Evolutionary conservation across 2,888 invertebrate species (phyloP), one percentile per base, ranked within the genome.

Genomic region (Euzetes globulus): DNA sequence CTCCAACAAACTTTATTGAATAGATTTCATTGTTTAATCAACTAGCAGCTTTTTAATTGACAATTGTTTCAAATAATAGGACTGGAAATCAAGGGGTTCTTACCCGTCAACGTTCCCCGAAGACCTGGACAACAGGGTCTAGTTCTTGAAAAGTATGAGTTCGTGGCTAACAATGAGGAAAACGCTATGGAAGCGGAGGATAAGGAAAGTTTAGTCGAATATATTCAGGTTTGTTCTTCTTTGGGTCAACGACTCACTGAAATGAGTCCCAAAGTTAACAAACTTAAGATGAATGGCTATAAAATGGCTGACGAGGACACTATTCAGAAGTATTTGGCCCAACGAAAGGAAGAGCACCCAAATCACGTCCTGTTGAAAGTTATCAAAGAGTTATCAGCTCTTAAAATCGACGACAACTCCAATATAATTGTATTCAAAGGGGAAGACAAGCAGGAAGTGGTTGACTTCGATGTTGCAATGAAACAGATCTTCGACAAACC

Each of bases 101-200:
- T 70, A 9, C 70, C 70, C 0, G 52, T 70, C 3, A 73, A 73
- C 25, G 50, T 73, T 22, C 73, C 73, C 2, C 70, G 68, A 13
- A 33, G 33, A 19, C 29, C 22, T 9, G 70, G 47, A 19, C 29
- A n/a, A 19, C 41, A 37, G 17, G 68, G 47, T 0, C 6, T 73
- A 1, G 15, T 70, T 15, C 25, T 93, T 22, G 96, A 96, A 84
- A 88, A 88, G 79, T 94, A 91, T 83, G 84, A 86, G 70, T 95
- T 94, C 82, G 85, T 91, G 74, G 91, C 94, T 1, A 90, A 90
- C 82, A 80, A 83, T 72, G 74, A 77, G 37, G 33, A 74, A 13
- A 71, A 72, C 11, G 50, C 71, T n/a, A 25, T 78, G 5, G 75
- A 75, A 27, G 55, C 72, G 19, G 37, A 55, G 2, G 73, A 77